Evolutionary conservation across 2,113 vertebrate species (phyloP).

Genomic region (Xiphias gladius): DNA sequence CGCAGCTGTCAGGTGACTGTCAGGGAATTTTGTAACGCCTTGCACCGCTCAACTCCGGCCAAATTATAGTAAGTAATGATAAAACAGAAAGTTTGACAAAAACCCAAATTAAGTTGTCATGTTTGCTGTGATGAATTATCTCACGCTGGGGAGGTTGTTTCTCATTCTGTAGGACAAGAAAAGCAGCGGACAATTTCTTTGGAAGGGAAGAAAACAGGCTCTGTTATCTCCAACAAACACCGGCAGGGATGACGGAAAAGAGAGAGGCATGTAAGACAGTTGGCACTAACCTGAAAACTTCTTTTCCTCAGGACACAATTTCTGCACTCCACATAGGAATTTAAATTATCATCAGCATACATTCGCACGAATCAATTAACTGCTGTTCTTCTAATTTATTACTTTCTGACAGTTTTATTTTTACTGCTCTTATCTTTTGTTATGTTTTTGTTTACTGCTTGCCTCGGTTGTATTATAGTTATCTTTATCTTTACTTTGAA

Average conservation of each 20-base stretch:
- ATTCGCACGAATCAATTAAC: slow-evolving; percentile 37
- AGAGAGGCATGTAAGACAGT: not conserved
- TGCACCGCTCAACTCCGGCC: slow-evolving; percentile 4
- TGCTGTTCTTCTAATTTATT: not conserved
- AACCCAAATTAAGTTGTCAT: slow-evolving; percentile 62
- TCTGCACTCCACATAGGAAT: not conserved
- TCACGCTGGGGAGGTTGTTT: slow-evolving; percentile 22
- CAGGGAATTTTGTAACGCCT: slow-evolving; percentile 12
- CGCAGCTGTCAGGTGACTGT: slow-evolving; percentile 33
- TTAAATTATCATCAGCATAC: slow-evolving; percentile 16
- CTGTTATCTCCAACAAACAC: slow-evolving; percentile 43
- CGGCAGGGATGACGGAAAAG: not conserved
- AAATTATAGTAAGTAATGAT: slow-evolving; percentile 44
- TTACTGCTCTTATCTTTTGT: not conserved
- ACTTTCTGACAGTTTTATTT: not conserved
- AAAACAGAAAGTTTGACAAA: slow-evolving; percentile 57
- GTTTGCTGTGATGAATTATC: slow-evolving; percentile 54
- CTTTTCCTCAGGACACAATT: slow-evolving; percentile 26
- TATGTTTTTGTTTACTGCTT: slow-evolving; percentile 1
- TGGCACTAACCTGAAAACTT: not conserved
- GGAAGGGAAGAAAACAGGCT: slow-evolving; percentile 24
- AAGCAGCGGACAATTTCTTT: not conserved
- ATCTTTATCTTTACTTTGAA: not conserved
- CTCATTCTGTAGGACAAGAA: slow-evolving; percentile 10
- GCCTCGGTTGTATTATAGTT: not conserved